Conservation (phyloP, 1,140 invertebrate species). For the Bemisia tabaci region DNA sequence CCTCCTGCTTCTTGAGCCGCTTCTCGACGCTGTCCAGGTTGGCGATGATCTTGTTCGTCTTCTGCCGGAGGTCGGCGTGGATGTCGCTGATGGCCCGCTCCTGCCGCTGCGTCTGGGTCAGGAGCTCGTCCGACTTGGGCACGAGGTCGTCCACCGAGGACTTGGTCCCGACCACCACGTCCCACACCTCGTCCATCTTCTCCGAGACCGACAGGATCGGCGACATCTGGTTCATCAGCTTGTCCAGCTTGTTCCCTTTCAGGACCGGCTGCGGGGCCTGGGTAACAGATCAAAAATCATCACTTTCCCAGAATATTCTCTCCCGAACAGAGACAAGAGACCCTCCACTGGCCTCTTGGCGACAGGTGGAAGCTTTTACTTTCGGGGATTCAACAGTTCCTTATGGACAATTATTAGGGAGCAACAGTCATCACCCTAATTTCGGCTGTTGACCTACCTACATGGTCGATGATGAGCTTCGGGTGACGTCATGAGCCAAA, state of each 20-base stretch:
- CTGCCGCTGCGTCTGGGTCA: constrained; percentile 71
- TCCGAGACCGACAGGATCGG: constrained; percentile 71
- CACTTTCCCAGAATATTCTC: too few relatives aligned
- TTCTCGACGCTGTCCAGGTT: constrained; percentile 75
- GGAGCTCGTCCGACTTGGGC: constrained; percentile 67
- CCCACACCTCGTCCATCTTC: constrained; percentile 82
- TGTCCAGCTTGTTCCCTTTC: constrained; percentile 60
- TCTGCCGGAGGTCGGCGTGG: constrained; percentile 61
- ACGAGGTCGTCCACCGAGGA: constrained; percentile 67
- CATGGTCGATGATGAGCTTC: too few relatives aligned
- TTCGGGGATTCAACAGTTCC: too few relatives aligned
- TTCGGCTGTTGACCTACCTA: too few relatives aligned
- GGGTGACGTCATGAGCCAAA: too few relatives aligned
- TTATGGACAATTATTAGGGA: too few relatives aligned
- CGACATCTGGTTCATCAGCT: constrained; percentile 57
- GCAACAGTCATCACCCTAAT: too few relatives aligned
- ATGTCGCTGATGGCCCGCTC: constrained; percentile 76
- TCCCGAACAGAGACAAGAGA: too few relatives aligned
- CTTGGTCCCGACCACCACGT: constrained; percentile 72
- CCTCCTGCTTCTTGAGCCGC: constrained; percentile 64
- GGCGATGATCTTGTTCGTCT: constrained; percentile 74
- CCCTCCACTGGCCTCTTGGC: too few relatives aligned
- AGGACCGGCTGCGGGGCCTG: constrained; percentile 34
- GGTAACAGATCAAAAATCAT: too few relatives aligned
- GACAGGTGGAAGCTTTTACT: too few relatives aligned